A percentile compares a stretch with the other conserved stretches of the same genome.
phyloP scores from a whole-genome alignment of 2,888 invertebrate genomes.

The Endotricha flammealis region DNA sequence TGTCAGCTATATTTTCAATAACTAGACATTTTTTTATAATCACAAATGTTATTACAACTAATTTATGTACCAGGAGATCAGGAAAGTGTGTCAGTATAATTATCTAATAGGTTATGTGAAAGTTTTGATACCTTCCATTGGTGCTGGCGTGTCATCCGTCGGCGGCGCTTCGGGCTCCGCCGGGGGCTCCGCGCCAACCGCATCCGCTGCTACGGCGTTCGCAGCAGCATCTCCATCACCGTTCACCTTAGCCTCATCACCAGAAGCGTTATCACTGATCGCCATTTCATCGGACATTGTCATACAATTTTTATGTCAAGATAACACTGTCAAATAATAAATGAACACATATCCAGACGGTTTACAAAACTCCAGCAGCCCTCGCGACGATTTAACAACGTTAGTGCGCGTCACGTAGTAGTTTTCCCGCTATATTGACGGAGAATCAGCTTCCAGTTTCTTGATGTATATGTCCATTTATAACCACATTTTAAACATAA shows the following conservation, averaged over 20 bases:
- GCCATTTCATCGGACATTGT: constrained; percentile 76
- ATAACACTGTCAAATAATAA: constrained; percentile 55
- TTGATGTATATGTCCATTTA: constrained; percentile 32
- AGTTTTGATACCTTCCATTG: constrained; percentile 45
- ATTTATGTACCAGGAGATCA: no score
- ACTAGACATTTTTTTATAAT: no score
- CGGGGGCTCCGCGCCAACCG: constrained; percentile 28
- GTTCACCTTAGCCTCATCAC: constrained; percentile 47
- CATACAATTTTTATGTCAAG: constrained; percentile 50
- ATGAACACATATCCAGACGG: constrained; percentile 62
- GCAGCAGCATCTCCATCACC: constrained; percentile 40
- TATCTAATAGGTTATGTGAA: constrained; percentile 58
- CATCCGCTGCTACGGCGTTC: constrained; percentile 32
- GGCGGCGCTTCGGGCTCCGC: constrained; percentile 28
- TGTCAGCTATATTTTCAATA: no score
- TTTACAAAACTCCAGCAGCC: constrained; percentile 52
- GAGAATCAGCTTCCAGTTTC: constrained; percentile 39
- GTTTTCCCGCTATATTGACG: constrained; percentile 72
- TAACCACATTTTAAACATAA: constrained; percentile 16
- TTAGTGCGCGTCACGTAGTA: constrained; percentile 66
- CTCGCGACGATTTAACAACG: constrained; percentile 53
- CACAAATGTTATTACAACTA: no score
- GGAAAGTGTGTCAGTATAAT: constrained; percentile 45
- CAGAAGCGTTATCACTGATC: constrained; percentile 63
- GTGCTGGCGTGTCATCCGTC: constrained; percentile 26